Percentiles rank a stretch among this genome's conserved stretches.
phyloP scores from a whole-genome alignment of 2,888 invertebrate species.

The Eremobia ochroleuca region DNA sequence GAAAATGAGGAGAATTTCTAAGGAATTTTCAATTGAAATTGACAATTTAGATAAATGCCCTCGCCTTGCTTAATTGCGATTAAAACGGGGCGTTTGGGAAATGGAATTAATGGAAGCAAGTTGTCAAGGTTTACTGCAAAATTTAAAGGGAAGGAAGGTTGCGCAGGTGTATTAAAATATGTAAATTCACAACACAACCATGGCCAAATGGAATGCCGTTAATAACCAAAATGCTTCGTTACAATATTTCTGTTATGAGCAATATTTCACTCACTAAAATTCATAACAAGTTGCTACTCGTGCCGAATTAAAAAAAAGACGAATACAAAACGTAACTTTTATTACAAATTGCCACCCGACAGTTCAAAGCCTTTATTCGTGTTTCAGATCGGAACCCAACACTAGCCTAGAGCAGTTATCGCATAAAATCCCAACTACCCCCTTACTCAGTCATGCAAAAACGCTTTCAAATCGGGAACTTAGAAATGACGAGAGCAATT shows the following conservation, averaged over 20 bases:
- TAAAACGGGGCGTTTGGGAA: slow-evolving; percentile 69
- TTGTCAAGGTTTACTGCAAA: slow-evolving; percentile 48
- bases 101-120: slow-evolving; percentile 61
- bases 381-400: slow-evolving; percentile 34
- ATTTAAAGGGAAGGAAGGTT: slow-evolving; percentile 15
- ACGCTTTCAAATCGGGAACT: slow-evolving; percentile 65
- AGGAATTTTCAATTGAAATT: slow-evolving; percentile 77
- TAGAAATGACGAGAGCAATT: slow-evolving; percentile 76
- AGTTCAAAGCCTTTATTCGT: slow-evolving; percentile 46
- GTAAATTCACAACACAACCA: slow-evolving; percentile 37
- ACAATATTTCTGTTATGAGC: slow-evolving; percentile 6
- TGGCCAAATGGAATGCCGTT: slow-evolving; percentile 4
- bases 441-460: slow-evolving; percentile 60
- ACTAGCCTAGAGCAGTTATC: slow-evolving; percentile 52
- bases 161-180: slow-evolving; percentile 40
- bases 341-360: slow-evolving; percentile 43
- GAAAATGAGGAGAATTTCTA: slow-evolving; percentile 74
- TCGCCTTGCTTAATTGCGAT: slow-evolving; percentile 74
- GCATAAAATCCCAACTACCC: slow-evolving; percentile 50
- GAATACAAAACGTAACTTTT: slow-evolving; percentile 37
- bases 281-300: neutral
- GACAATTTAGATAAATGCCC: slow-evolving; percentile 75
- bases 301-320: neutral
- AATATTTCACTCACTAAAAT: slow-evolving; percentile 9
- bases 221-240: slow-evolving; percentile 21